Percentiles rank a stretch among this genome's conserved stretches.
Evolutionary conservation across 2,888 invertebrate species (phyloP).

Genomic region (Harmothoe impar): DNA sequence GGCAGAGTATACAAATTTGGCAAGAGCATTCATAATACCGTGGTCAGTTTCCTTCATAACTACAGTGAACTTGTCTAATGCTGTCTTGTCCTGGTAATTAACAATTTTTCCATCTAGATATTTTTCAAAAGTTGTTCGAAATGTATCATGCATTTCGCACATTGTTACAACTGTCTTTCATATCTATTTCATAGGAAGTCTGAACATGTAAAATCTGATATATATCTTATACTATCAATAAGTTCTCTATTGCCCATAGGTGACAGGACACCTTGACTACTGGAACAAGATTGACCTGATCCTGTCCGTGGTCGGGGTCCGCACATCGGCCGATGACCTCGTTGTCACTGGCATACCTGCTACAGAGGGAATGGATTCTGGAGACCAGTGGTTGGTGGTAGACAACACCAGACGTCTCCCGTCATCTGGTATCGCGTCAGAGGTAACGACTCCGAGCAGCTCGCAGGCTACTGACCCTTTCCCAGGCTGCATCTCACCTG

Average conservation of each 20-base stretch:
- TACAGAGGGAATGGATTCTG: not conserved
- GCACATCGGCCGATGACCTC: not conserved
- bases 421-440: conserved; percentile 11
- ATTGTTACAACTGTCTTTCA: no score
- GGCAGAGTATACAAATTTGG: no score
- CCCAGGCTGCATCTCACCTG: not conserved
- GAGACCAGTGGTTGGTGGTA: conserved; percentile 44
- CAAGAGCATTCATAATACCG: no score
- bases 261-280: conserved; percentile 86
- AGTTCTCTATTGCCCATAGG: conserved; percentile 74
- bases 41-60: no score
- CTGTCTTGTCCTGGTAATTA: no score
- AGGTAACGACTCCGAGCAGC: conserved; percentile 2
- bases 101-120: no score
- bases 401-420: not conserved
- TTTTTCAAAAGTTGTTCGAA: no score
- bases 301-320: conserved; percentile 83
- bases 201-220: no score
- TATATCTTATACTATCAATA: conserved; percentile 22
- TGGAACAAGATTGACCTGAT: conserved; percentile 86
- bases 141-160: no score
- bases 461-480: conserved; percentile 6
- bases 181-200: no score
- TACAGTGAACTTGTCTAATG: no score
- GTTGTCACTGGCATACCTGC: not conserved